These are phyloP conservation scores for Gari tellinella DNA, from an alignment of 2,888 invertebrate species.

Conservation along the genomic window DNA sequence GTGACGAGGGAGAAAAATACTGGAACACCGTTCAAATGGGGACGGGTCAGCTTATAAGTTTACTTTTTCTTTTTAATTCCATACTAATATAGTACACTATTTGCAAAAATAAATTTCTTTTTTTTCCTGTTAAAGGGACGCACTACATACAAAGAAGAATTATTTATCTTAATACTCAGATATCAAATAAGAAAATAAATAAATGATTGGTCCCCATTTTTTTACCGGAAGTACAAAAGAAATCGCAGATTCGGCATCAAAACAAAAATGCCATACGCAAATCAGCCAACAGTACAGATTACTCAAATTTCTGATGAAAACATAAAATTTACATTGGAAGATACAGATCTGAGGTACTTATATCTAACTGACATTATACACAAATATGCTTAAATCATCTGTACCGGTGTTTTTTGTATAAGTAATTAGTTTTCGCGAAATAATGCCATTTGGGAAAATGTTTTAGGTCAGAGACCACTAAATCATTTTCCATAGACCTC, in stretches of 20 bases:
- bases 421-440: conserved; percentile 43
- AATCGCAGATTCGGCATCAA: neutral
- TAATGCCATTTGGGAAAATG: too few species aligned
- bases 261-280: conserved; percentile 95
- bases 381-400: neutral
- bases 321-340: conserved; percentile 98
- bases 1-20: too few species aligned
- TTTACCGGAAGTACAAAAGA: conserved; percentile 19
- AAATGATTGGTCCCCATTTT: conserved; percentile 2
- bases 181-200: neutral
- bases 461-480: too few species aligned
- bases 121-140: too few species aligned
- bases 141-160: too few species aligned
- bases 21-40: too few species aligned
- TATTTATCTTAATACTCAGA: too few species aligned
- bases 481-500: too few species aligned
- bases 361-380: neutral
- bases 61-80: too few species aligned
- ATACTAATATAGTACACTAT: too few species aligned
- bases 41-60: neutral
- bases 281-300: conserved; percentile 98
- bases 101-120: too few species aligned
- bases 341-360: conserved; percentile 95
- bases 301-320: conserved; percentile 97
- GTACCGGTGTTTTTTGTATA: neutral